Percentiles rank a stretch among this genome's conserved stretches.
These are phyloP conservation scores for Hycleus cichorii DNA, from an alignment of 1,140 invertebrate species.

Conservation along the genomic window DNA sequence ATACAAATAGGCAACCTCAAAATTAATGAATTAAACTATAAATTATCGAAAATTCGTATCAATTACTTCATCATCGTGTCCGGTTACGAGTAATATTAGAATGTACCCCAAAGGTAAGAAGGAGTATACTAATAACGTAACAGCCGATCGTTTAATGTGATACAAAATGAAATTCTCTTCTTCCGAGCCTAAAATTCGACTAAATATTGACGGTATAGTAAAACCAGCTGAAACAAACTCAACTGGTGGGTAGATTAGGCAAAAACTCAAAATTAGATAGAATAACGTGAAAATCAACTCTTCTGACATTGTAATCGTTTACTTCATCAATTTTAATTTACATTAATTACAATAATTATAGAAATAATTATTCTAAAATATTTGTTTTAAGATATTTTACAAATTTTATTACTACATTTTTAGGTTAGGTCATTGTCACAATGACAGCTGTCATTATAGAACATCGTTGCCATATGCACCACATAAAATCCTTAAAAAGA, in stretches of 20 bases:
- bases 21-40: conserved; percentile 11
- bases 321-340: no score
- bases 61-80: conserved; percentile 41
- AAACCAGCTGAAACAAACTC: conserved; percentile 69
- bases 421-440: no score
- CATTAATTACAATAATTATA: no score
- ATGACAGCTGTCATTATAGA: no score
- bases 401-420: no score
- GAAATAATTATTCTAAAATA: no score
- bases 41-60: background rate
- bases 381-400: no score
- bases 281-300: conserved; percentile 54
- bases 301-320: conserved; percentile 1
- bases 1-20: conserved; percentile 37
- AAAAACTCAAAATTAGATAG: conserved; percentile 59
- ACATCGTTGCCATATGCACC: no score
- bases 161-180: conserved; percentile 62
- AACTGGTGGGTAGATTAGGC: conserved; percentile 65
- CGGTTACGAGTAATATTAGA: conserved; percentile 47
- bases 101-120: conserved; percentile 62
- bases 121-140: conserved; percentile 61
- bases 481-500: no score
- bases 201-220: conserved; percentile 61
- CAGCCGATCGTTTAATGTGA: conserved; percentile 59
- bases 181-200: conserved; percentile 58